phyloP scores from a whole-genome alignment of 2,888 invertebrate genomes.

The Athalia cordata region DNA sequence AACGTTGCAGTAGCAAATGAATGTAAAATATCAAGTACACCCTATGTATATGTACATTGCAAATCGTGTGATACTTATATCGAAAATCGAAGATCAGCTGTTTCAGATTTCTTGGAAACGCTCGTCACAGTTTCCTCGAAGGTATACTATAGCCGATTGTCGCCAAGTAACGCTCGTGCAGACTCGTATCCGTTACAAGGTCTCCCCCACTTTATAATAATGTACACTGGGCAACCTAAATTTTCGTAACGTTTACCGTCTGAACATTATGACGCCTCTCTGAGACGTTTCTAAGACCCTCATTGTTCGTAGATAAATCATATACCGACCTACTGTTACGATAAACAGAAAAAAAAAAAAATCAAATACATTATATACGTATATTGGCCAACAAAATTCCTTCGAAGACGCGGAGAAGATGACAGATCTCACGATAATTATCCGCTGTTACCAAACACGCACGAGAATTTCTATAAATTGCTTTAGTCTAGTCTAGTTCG shows the following conservation, averaged over 20 bases:
- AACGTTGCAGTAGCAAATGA: no score
- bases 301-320: neutral
- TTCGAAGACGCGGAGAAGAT: no score
- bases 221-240: slow-evolving; percentile 32
- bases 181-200: slow-evolving; percentile 41
- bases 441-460: no score
- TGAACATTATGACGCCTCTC: neutral
- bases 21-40: no score
- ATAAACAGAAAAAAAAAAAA: no score
- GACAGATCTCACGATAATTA: no score
- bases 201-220: neutral
- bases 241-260: slow-evolving; percentile 31
- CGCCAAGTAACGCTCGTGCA: slow-evolving; percentile 10
- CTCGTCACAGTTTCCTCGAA: slow-evolving; percentile 39
- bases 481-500: no score
- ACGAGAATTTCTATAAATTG: no score
- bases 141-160: slow-evolving; percentile 3
- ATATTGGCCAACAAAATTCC: no score
- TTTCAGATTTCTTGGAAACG: slow-evolving; percentile 14
- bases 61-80: neutral
- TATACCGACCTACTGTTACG: no score
- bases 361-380: no score
- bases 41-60: neutral
- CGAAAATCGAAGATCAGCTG: slow-evolving; percentile 30
- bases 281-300: neutral